Percentiles rank a stretch among this genome's conserved stretches.
These are phyloP conservation scores for Hirtodrosophila trivittata DNA, from an alignment of 2,888 invertebrate genomes.

Conservation along the genomic window DNA sequence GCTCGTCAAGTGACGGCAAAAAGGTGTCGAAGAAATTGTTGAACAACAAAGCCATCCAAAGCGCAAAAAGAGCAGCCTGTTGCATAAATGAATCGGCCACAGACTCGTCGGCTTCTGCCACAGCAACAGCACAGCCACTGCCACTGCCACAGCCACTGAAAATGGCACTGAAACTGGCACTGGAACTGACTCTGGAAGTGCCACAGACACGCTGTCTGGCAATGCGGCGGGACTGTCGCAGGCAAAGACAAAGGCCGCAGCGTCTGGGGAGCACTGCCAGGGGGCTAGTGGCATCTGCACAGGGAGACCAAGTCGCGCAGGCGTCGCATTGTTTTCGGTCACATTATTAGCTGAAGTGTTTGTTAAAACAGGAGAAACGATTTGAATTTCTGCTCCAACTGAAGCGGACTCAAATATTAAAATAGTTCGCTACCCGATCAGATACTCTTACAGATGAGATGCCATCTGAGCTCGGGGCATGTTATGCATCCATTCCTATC, in stretches of 20 bases:
- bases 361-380: slow-evolving; percentile 63
- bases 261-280: slow-evolving; percentile 60
- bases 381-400: slow-evolving; percentile 62
- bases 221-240: slow-evolving; percentile 58
- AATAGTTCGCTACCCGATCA: slow-evolving; percentile 54
- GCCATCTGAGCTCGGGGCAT: slow-evolving; percentile 28
- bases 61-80: slow-evolving; percentile 47
- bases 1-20: slow-evolving; percentile 60
- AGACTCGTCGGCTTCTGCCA: slow-evolving; percentile 18
- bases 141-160: slow-evolving; percentile 38
- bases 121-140: slow-evolving; percentile 50
- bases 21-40: slow-evolving; percentile 78
- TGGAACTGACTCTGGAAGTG: slow-evolving; percentile 41
- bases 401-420: slow-evolving; percentile 62
- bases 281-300: slow-evolving; percentile 2
- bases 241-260: slow-evolving; percentile 48
- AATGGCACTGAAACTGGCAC: slow-evolving; percentile 59
- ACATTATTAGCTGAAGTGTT: slow-evolving; percentile 74
- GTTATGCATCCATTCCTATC: slow-evolving; percentile 34
- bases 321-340: slow-evolving; percentile 69
- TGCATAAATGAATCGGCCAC: slow-evolving; percentile 80
- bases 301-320: slow-evolving; percentile 25
- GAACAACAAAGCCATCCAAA: slow-evolving; percentile 54
- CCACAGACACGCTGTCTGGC: slow-evolving; percentile 71
- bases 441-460: slow-evolving; percentile 25